Evolutionary conservation across 92 coral and sea anemone genomes (phyloP).

Genomic region (Siderastrea siderea): DNA sequence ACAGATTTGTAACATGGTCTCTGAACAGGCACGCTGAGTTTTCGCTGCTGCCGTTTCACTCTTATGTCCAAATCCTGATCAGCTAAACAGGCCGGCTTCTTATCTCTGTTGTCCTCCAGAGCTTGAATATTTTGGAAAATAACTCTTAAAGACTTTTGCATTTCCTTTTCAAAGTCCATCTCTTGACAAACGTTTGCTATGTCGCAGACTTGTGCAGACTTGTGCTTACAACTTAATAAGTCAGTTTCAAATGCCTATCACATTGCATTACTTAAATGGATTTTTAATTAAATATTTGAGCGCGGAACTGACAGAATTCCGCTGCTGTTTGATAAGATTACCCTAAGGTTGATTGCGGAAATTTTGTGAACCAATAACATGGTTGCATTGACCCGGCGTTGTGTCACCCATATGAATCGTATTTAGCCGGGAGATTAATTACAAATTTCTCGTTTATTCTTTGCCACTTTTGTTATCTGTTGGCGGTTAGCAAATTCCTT

Average conservation of each 20-base stretch:
- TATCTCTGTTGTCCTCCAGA: conserved; percentile 2
- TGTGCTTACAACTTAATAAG: neutral
- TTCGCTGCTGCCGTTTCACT: neutral
- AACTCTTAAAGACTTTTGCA: conserved; percentile 12
- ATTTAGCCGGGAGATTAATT: neutral
- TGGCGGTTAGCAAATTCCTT: too few relatives aligned
- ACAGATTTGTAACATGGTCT: neutral
- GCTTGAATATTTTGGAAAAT: conserved; percentile 14
- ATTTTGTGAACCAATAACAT: neutral
- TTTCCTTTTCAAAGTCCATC: conserved; percentile 45
- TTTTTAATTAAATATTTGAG: conserved; percentile 8
- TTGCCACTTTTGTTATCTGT: neutral
- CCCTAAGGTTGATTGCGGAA: neutral
- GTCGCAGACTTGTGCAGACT: too few relatives aligned
- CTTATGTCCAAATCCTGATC: neutral
- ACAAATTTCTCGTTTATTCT: neutral
- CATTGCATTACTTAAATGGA: neutral
- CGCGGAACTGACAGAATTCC: neutral
- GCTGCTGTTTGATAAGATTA: neutral
- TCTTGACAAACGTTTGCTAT: too few relatives aligned
- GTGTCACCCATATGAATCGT: neutral
- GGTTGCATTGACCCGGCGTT: neutral
- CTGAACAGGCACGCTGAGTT: neutral
- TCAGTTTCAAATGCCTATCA: neutral
- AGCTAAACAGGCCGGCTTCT: neutral